Evolutionary conservation across 2,888 invertebrate species (phyloP).

Genomic region (Schizaphis graminum): DNA sequence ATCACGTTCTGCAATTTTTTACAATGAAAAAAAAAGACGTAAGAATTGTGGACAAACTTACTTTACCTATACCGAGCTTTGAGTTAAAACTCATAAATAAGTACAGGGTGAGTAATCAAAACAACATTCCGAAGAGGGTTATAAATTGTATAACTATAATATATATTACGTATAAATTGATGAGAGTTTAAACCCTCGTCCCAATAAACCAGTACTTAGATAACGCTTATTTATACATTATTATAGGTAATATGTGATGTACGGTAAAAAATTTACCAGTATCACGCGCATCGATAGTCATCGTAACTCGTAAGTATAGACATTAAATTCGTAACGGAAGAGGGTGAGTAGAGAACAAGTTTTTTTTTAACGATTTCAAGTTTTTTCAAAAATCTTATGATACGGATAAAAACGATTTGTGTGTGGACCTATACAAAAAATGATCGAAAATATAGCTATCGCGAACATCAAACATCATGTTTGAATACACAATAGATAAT

Average conservation of each 20-base stretch:
- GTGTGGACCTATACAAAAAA: not conserved
- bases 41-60: not conserved
- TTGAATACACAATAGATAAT: not conserved
- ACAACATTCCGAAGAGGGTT: not conserved
- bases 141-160: not conserved
- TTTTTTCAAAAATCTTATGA: not conserved
- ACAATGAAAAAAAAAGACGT: not conserved
- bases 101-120: not conserved
- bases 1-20: not conserved
- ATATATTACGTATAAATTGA: not conserved
- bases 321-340: not conserved
- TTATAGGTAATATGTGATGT: not conserved
- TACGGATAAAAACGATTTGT: not conserved
- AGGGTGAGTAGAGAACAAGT: not conserved
- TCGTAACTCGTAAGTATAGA: not conserved
- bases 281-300: not conserved
- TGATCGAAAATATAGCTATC: not conserved
- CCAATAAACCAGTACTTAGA: not conserved
- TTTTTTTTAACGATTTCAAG: not conserved
- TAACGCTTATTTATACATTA: not conserved
- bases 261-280: not conserved
- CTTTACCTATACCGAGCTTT: not conserved
- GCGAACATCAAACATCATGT: not conserved
- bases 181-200: not conserved
- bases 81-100: not conserved